Percentiles rank a stretch among this genome's conserved stretches.
Evolutionary conservation across 2,797 vertebrate species (phyloP).

Genomic region (Anolis apletophallus): DNA sequence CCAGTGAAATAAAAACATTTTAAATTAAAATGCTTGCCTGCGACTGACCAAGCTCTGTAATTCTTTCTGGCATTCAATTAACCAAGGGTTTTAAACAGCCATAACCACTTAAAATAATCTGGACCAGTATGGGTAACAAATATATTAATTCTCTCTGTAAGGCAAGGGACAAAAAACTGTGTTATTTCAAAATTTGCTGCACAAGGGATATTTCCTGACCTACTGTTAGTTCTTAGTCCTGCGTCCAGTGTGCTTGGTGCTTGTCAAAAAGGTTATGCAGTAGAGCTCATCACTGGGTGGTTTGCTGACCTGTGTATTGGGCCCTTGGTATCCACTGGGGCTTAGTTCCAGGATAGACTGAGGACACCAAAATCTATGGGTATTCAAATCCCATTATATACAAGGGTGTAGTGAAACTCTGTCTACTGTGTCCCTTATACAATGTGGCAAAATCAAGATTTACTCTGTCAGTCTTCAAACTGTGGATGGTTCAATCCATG

Average conservation of each 20-base stretch:
- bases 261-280: neutral
- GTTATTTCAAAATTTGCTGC: neutral
- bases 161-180: neutral
- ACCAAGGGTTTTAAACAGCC: conserved; percentile 35
- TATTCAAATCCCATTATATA: too few species aligned
- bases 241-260: neutral
- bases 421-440: too few species aligned
- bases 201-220: neutral
- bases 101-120: conserved; percentile 46
- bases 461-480: too few species aligned
- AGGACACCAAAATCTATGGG: too few species aligned
- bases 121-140: neutral
- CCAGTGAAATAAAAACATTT: conserved; percentile 56
- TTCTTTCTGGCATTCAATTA: conserved; percentile 58
- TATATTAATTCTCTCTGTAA: conserved; percentile 28
- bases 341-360: too few species aligned
- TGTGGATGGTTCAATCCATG: too few species aligned
- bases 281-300: neutral
- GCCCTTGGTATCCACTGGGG: too few species aligned
- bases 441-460: too few species aligned
- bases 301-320: neutral
- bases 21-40: conserved; percentile 37
- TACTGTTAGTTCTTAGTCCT: neutral
- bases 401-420: too few species aligned
- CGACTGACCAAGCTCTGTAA: conserved; percentile 39